A percentile compares a stretch with the other conserved stretches of the same genome.
Conservation (phyloP, 2,113 vertebrate genomes). For the Calidris pugnax region DNA sequence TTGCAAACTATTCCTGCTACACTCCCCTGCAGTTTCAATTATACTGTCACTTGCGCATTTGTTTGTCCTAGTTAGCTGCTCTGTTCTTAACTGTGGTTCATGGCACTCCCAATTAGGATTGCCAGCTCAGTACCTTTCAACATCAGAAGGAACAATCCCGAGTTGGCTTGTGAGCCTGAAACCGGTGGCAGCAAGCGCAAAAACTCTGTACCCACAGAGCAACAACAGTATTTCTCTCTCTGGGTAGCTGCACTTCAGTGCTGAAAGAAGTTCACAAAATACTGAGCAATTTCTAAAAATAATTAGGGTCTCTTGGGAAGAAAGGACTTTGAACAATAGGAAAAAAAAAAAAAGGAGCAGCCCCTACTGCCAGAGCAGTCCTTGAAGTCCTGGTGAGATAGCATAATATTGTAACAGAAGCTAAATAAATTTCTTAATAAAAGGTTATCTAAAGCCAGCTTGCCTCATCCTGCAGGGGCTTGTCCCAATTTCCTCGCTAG, state of each 20-base stretch:
- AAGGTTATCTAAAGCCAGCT: neutral
- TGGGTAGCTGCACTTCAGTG: neutral
- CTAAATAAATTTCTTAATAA: neutral
- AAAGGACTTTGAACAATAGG: neutral
- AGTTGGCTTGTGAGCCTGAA: neutral
- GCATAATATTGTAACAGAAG: neutral
- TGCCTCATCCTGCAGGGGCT: neutral
- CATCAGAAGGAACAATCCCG: neutral
- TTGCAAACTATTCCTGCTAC: neutral
- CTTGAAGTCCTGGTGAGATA: neutral
- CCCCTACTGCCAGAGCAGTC: neutral
- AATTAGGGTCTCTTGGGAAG: neutral
- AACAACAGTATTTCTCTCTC: neutral
- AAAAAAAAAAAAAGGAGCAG: neutral
- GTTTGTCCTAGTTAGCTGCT: neutral
- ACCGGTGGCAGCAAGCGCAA: fast-evolving
- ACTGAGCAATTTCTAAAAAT: neutral
- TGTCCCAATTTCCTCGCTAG: neutral
- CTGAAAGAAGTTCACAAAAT: neutral
- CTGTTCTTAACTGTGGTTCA: neutral
- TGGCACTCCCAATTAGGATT: neutral
- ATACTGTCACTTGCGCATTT: neutral
- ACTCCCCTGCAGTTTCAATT: neutral
- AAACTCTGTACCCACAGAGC: neutral
- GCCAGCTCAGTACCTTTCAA: neutral